Evolutionary conservation across 2,888 invertebrate species (phyloP), one percentile per base, ranked within the genome.

Genomic region (Troides helena): DNA sequence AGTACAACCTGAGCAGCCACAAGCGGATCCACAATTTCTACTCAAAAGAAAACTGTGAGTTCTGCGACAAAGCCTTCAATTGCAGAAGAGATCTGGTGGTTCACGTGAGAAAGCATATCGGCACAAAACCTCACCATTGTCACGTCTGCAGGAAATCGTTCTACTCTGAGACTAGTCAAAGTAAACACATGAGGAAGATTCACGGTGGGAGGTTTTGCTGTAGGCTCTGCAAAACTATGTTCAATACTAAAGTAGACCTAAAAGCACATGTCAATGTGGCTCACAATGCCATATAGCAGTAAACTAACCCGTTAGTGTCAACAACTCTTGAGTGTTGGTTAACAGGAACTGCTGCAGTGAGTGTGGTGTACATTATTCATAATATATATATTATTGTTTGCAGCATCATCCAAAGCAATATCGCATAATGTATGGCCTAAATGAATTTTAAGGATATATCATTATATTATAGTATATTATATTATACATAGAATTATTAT

Each of bases 71-170:
- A 80, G 77, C 68, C 1, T 81, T 92, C 1, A 85, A 81, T 30
- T 88, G 83, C 72, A 82, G 91, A 65, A 86, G 80, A 46, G 77
- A 81, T 62, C 82, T 93, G 53, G 89, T 90, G 0, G 79, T 88
- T 2, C 93, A 93, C 75, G 80, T 92, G 0, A 78, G 90, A 17
- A 89, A 85, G 61, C 93, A 93, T 76, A 87, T 90, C 1, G 88
- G 89, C 0, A 82, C 79, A 0, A 89, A 83, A 8, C 92, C 92
- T 0, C 84, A 85, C 71, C 72, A 74, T 0, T 93, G 93, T 72
- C 83, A 82, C 1, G 73, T 92, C 2, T 92, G 92, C 57, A 76
- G 76, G 0, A 78, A 85, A 72, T 69, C 81, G 0, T 92, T 90
- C 68, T 87, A 88, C 72, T 88, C 89, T 0, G 83, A 83, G 36